Evolutionary conservation across 1,140 invertebrate species (phyloP).

Genomic region (Drosophila lacteicornis): DNA sequence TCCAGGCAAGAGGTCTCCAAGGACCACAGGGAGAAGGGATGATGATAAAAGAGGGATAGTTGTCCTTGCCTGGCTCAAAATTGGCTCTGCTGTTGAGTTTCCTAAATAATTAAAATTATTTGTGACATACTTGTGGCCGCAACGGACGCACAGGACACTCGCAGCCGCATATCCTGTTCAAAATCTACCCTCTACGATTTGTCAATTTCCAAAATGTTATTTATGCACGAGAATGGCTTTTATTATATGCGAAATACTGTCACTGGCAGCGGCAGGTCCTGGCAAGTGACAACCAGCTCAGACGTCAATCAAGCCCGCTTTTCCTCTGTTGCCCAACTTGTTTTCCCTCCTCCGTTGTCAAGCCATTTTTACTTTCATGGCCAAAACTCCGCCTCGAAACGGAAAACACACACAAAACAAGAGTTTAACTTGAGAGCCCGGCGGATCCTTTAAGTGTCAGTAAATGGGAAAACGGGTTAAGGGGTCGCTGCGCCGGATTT

Average conservation of each 20-base stretch:
- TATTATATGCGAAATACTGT: conserved; percentile 44
- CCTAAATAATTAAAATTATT: conserved; percentile 71
- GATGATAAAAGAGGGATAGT: conserved; percentile 5
- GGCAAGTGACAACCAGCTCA: conserved; percentile 50
- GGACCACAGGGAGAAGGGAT: conserved; percentile 2
- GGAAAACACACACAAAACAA: conserved; percentile 20
- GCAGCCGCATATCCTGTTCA: conserved; percentile 4
- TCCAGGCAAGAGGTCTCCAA: conserved; percentile 13
- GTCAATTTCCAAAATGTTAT: conserved; percentile 60
- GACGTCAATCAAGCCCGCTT: conserved; percentile 64
- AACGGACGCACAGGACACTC: conserved; percentile 3
- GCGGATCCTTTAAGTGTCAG: conserved; percentile 64
- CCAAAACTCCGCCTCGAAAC: conserved; percentile 35
- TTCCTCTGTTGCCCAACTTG: background rate
- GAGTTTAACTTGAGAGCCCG: conserved; percentile 33
- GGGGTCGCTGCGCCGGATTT: conserved; percentile 27
- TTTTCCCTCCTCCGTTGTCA: background rate
- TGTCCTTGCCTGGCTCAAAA: conserved; percentile 29
- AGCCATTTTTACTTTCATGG: conserved; percentile 35
- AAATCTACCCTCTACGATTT: conserved; percentile 44
- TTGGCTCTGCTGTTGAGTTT: conserved; percentile 46
- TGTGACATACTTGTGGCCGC: conserved; percentile 51
- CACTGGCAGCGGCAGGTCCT: conserved; percentile 36
- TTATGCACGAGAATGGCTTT: conserved; percentile 40
- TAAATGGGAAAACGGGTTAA: conserved; percentile 59